Evolutionary conservation across 2,888 invertebrate species (phyloP).

Genomic region (Harmothoe impar): DNA sequence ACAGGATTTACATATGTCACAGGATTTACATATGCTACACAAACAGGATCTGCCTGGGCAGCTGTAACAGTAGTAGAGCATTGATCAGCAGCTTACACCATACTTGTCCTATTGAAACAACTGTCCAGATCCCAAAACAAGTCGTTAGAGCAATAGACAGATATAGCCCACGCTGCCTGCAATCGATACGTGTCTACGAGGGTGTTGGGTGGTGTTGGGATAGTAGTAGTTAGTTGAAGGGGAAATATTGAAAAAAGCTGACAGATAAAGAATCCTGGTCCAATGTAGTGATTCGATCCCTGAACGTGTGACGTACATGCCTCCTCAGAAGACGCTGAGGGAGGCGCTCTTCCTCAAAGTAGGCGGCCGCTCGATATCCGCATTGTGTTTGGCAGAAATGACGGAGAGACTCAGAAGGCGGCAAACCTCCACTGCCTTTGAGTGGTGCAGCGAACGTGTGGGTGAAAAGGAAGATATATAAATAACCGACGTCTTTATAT

Average conservation of each 20-base stretch:
- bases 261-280: not conserved
- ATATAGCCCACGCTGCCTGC: not conserved
- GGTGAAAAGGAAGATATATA: not conserved
- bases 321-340: not conserved
- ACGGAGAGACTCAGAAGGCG: too few species aligned
- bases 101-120: too few species aligned
- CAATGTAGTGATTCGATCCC: slow-evolving; percentile 1
- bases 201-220: not conserved
- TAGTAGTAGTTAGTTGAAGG: not conserved
- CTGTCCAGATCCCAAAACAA: too few species aligned
- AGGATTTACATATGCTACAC: too few species aligned
- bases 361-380: not conserved
- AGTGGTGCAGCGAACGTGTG: not conserved
- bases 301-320: not conserved
- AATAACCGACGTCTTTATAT: too few species aligned
- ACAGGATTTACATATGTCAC: too few species aligned
- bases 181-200: not conserved
- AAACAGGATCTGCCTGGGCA: too few species aligned
- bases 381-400: slow-evolving; percentile 20
- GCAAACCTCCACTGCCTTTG: not conserved
- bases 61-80: too few species aligned
- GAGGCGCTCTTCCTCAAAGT: not conserved
- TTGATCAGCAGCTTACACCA: too few species aligned
- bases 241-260: not conserved
- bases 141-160: not conserved